Base-by-base conservation (phyloP, 2,888 invertebrate genomes). In the Strigamia crassipes region DNA sequence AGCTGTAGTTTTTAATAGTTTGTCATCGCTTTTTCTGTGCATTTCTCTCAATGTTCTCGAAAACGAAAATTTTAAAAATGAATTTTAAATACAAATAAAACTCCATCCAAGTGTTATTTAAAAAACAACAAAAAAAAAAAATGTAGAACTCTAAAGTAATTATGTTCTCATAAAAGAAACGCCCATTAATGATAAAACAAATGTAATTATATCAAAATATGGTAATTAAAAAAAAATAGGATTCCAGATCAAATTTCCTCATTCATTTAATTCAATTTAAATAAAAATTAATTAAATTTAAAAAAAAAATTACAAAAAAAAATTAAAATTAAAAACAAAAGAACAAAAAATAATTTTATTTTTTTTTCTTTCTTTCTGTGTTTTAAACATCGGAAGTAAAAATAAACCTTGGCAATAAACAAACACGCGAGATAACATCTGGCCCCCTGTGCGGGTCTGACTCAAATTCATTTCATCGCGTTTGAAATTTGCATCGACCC, bases 221-320 rank as follows among this genome's bases (percentile, higher is more conserved):
- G 51, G 51, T 51, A 51, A 51, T 51, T n/a, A 51, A 51, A 51
- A 51, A 51, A 51, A 51, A 51, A 51, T n/a, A 51, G n/a, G 46
- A 46, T 15, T 46, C 46, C 46, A 46, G 9, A n/a, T n/a, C n/a
- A n/a, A n/a, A n/a, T n/a, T n/a, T n/a, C n/a, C n/a, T n/a, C n/a
- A n/a, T n/a, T n/a, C n/a, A n/a, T n/a, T n/a, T n/a, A n/a, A n/a
- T n/a, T n/a, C n/a, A n/a, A n/a, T n/a, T n/a, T n/a, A n/a, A n/a
- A n/a, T n/a, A n/a, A n/a, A n/a, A n/a, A n/a, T n/a, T n/a, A n/a
- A n/a, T n/a, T n/a, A n/a, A n/a, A n/a, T n/a, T n/a, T n/a, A n/a
- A n/a, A n/a, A n/a, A n/a, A n/a, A n/a, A n/a, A n/a, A n/a, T n/a
- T n/a, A n/a, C n/a, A n/a, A n/a, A n/a, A n/a, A n/a, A n/a, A n/a